Conservation (phyloP, 2,888 invertebrate genomes). For the Podabrus alpinus region DNA sequence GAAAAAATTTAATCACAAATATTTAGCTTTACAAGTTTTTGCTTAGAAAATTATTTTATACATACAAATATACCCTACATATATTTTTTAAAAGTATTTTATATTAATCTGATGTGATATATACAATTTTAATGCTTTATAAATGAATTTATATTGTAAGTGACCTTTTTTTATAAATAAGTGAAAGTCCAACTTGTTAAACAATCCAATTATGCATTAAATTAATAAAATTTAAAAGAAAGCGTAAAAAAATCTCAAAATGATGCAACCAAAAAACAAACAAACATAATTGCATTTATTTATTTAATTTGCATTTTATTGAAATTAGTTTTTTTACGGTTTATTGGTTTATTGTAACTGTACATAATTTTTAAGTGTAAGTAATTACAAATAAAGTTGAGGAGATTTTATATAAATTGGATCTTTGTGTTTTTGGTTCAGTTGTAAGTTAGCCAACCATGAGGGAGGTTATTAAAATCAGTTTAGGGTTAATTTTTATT, state of each 20-base stretch:
- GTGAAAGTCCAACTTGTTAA: constrained; percentile 17
- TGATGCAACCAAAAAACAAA: constrained; percentile 13
- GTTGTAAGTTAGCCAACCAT: not conserved
- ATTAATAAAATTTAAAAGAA: constrained; percentile 17
- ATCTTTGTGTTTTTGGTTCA: not conserved
- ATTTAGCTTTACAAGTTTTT: not conserved
- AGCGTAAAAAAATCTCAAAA: constrained; percentile 16
- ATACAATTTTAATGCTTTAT: not conserved
- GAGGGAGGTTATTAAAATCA: not conserved
- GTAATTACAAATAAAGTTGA: constrained; percentile 5
- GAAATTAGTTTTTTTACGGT: constrained; percentile 9
- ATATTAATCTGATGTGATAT: not conserved
- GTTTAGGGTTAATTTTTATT: not conserved
- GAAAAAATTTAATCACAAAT: not conserved
- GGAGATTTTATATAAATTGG: not conserved
- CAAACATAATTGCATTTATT: not conserved
- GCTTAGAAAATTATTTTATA: not conserved
- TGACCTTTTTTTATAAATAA: not conserved
- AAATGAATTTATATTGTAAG: not conserved
- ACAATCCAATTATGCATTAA: constrained; percentile 8
- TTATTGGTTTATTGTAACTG: constrained; percentile 8
- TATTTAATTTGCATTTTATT: not conserved
- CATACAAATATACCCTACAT: not conserved
- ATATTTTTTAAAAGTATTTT: not conserved
- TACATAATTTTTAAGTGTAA: constrained; percentile 7